phyloP scores from a whole-genome alignment of 2,113 vertebrate species.

The Myocastor coypus region DNA sequence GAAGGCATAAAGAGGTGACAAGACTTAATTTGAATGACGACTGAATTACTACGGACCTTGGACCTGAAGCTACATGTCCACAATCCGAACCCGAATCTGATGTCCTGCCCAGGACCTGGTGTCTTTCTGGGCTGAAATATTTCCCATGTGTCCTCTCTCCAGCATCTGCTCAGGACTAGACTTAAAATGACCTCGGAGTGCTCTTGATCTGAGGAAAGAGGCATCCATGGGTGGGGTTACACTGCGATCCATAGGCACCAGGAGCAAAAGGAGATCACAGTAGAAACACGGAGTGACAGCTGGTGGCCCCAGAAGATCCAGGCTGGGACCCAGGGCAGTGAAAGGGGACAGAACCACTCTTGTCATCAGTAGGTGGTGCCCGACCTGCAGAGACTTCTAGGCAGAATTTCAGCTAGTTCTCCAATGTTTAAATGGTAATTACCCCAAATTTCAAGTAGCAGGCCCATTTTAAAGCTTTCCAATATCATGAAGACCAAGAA shows the following conservation, averaged over 20 bases:
- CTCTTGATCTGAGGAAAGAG: neutral
- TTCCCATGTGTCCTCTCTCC: neutral
- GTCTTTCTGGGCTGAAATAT: neutral
- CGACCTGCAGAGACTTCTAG: neutral
- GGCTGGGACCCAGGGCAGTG: neutral
- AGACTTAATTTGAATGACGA: neutral
- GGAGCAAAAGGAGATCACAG: neutral
- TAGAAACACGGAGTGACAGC: neutral
- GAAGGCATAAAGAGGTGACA: neutral
- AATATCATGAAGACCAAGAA: neutral
- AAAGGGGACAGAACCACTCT: neutral
- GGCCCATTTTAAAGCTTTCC: neutral
- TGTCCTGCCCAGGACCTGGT: neutral
- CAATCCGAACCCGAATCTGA: neutral
- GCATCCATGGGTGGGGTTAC: neutral
- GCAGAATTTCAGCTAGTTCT: constrained; percentile 21
- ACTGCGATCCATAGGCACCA: neutral
- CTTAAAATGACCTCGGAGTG: neutral
- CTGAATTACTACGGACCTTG: neutral
- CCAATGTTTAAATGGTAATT: neutral
- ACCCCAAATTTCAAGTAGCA: neutral
- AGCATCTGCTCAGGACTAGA: neutral
- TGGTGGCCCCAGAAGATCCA: neutral
- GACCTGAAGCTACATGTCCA: neutral
- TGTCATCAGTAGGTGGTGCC: neutral